A percentile compares a stretch with the other conserved stretches of the same genome.
These are phyloP conservation scores for Macrotrachela quadricornifera DNA, from an alignment of 1,140 invertebrate species.

Conservation along the genomic window DNA sequence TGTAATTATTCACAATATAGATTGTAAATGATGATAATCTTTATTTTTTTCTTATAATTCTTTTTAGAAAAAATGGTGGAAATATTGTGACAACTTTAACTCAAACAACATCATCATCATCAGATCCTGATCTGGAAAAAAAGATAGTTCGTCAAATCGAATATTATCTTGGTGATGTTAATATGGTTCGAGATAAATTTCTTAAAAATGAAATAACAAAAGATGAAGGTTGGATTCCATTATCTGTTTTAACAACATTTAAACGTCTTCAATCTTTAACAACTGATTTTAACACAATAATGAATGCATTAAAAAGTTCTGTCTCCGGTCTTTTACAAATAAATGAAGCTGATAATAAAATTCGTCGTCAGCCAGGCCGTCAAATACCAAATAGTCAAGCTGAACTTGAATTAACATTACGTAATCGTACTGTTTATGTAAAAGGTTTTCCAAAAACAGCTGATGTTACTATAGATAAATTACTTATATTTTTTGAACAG, in stretches of 20 bases:
- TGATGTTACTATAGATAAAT: constrained; percentile 3
- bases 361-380: neutral
- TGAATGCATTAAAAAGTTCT: neutral
- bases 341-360: constrained; percentile 2
- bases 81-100: no score
- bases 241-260: constrained; percentile 2
- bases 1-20: no score
- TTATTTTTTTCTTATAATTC: no score
- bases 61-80: no score
- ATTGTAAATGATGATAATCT: no score
- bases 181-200: constrained; percentile 7
- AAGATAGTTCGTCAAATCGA: constrained; percentile 8
- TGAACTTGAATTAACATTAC: constrained; percentile 4
- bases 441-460: neutral
- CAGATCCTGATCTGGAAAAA: neutral
- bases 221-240: constrained; percentile 6
- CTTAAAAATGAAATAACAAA: constrained; percentile 2
- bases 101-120: no score
- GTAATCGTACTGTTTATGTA: constrained; percentile 6
- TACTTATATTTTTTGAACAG: constrained; percentile 1
- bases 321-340: neutral
- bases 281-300: neutral
- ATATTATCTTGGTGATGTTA: constrained; percentile 8
- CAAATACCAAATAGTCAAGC: constrained; percentile 1
- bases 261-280: constrained; percentile 2